Evolutionary conservation across 2,113 vertebrate species (phyloP), one percentile per base, ranked within the genome.

Genomic region (Parotia lawesii): DNA sequence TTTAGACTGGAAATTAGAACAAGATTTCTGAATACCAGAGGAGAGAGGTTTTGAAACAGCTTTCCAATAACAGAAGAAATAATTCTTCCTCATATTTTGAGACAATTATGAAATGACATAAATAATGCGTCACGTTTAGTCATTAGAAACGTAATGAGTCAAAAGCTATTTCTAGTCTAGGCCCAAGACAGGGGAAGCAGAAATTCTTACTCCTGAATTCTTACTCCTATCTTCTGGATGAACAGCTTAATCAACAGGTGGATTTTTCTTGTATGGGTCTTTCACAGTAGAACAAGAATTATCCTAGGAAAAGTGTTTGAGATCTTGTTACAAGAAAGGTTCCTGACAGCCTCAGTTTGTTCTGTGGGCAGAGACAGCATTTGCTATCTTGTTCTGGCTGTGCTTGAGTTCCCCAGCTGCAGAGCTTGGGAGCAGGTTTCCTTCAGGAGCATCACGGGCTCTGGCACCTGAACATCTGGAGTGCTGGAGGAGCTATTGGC

Each of bases 371-470:
- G 85, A 64, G 65, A 18, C 15, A 65, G 45, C 24, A 21, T 75
- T 92, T 76, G 15, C 12, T 51, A 0, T 35, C 51, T 71, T 29
- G 16, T 38, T 87, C 33, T 81, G 77, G 18, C 60, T 64, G 29
- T 77, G 73, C 11, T 56, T 0, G 0, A 37, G 57, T 27, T 87
- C 18, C 29, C 15, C 53, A 47, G 0, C 11, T 87, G 60, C 73
- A 74, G 81, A 58, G 51, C 69, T 14, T 40, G 29, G 56, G 62
- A 72, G 7, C 29, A 56, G 40, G 5, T 69, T 90, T 90, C 54
- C 23, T 31, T 51, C 37, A 10, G 78, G 29, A 84, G 40, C 69
- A 37, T 4, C 15, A 0, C 0, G 2, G 37, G 5, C 58, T 24
- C 47, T 24, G 47, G 35, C 44, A 27, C 11, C 35, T 28, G 66